These are phyloP conservation scores for Hirudo medicinalis DNA, from an alignment of 1,140 invertebrate genomes.

Conservation along the genomic window DNA sequence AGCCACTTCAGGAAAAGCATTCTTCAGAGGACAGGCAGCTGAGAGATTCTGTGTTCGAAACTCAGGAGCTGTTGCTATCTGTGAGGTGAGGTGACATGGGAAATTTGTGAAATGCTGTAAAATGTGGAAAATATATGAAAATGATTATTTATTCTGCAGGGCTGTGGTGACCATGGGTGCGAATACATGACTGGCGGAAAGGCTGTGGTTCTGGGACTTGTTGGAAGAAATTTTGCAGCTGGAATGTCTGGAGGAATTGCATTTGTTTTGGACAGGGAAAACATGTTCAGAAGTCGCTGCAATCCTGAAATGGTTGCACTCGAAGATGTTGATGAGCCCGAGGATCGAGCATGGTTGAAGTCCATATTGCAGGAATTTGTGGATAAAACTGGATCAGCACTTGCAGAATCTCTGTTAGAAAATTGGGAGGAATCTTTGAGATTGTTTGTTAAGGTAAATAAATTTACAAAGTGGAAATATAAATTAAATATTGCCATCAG, in stretches of 20 bases:
- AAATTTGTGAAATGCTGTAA: neutral
- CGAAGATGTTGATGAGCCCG: slow-evolving; percentile 58
- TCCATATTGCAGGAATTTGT: slow-evolving; percentile 71
- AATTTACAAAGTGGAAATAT: neutral
- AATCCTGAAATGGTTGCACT: slow-evolving; percentile 83
- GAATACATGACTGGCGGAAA: slow-evolving; percentile 98
- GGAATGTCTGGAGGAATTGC: slow-evolving; percentile 97
- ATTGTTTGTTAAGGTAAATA: slow-evolving; percentile 69
- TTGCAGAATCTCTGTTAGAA: slow-evolving; percentile 63
- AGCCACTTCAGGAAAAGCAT: slow-evolving; percentile 82
- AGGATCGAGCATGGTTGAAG: slow-evolving; percentile 69
- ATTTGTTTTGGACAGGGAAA: slow-evolving; percentile 67
- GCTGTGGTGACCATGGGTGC: slow-evolving; percentile 95
- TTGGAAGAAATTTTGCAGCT: slow-evolving; percentile 92
- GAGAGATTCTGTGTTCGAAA: slow-evolving; percentile 96
- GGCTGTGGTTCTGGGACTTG: slow-evolving; percentile 79
- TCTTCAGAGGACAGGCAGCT: slow-evolving; percentile 88
- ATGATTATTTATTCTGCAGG: slow-evolving; percentile 40
- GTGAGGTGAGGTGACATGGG: slow-evolving; percentile 46
- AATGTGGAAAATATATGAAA: neutral
- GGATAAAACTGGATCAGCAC: slow-evolving; percentile 72
- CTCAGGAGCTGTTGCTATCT: slow-evolving; percentile 80
- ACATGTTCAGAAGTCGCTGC: slow-evolving; percentile 53
- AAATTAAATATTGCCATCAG: slow-evolving; percentile 14
- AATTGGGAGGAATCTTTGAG: slow-evolving; percentile 66